Evolutionary conservation across 1,140 invertebrate genomes (phyloP), one percentile per base, ranked within the genome.

Genomic region (Brachionus paranguensis): DNA sequence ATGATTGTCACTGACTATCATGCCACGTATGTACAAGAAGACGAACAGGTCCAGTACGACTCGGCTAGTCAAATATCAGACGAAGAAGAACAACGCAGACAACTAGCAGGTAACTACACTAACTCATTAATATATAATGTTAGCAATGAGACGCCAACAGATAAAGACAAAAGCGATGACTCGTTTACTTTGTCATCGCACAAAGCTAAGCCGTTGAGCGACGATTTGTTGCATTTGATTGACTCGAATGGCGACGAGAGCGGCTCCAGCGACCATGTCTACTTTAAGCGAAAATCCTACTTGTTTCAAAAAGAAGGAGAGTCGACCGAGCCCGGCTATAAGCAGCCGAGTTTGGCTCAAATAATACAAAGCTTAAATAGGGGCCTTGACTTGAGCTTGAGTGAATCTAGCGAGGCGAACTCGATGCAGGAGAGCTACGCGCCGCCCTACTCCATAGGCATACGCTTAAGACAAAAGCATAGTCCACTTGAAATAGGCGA

Each of bases 41-140:
- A 72, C 17, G 37, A 41, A 1, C 10, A n/a, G 4, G 41, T 43
- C 4, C 17, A 37, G 10, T 76, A 47, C 27, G 72, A 76, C 20
- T 29, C 17, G 5, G 24, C 41, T 29, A 76, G 72, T 76, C 72
- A 76, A 76, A 29, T 33, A 50, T 76, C 72, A 27, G 20, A 50
- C 20, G 72, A 76, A 20, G 72, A 76, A 11, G 72, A 76, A 27
- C 17, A 50, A 29, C 72, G 72, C 50, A 45, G 72, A 12, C 20
- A 47, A 45, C 20, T 64, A 20, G 78, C 78, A 68, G 64, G 78
- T 81, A 81, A 81, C 41, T 79, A 79, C 41, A 79, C 14, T 33
- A 60, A 79, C 45, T 55, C 76, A 24, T 33, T 79, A 60, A 50
- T 79, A 79, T 53, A 20, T 79, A 78, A 78, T 11, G 76, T 60